Percentiles rank a stretch among this genome's conserved stretches.
Evolutionary conservation across 2,797 vertebrate species (phyloP).

Genomic region (Avahi laniger): DNA sequence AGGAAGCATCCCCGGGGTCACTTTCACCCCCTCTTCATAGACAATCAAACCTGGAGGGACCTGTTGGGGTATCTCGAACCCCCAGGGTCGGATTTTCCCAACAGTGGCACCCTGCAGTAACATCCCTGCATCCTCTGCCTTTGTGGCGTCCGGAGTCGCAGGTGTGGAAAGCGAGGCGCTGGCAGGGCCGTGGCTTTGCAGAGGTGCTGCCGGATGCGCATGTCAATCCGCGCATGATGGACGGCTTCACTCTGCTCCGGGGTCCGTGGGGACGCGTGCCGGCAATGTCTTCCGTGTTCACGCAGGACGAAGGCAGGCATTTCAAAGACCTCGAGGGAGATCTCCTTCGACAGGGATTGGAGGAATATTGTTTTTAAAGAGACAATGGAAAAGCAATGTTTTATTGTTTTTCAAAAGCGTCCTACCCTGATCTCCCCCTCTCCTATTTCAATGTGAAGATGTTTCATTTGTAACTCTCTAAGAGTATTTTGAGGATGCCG

Average conservation of each 20-base stretch:
- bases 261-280: accelerated
- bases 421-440: neutral
- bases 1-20: neutral
- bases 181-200: accelerated
- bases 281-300: neutral
- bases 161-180: accelerated
- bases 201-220: accelerated
- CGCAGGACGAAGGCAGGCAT: neutral
- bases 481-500: neutral
- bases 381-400: neutral
- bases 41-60: neutral
- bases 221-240: neutral
- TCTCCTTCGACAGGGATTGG: neutral
- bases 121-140: accelerated
- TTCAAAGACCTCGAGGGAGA: accelerated
- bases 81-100: neutral
- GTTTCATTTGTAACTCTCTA: neutral
- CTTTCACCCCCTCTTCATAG: neutral
- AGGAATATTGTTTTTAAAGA: neutral
- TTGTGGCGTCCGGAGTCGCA: neutral
- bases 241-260: accelerated
- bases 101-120: accelerated
- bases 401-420: neutral
- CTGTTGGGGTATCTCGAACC: neutral
- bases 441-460: neutral